phyloP scores from a whole-genome alignment of 2,888 invertebrate species.

The Synergus laeviventris region DNA sequence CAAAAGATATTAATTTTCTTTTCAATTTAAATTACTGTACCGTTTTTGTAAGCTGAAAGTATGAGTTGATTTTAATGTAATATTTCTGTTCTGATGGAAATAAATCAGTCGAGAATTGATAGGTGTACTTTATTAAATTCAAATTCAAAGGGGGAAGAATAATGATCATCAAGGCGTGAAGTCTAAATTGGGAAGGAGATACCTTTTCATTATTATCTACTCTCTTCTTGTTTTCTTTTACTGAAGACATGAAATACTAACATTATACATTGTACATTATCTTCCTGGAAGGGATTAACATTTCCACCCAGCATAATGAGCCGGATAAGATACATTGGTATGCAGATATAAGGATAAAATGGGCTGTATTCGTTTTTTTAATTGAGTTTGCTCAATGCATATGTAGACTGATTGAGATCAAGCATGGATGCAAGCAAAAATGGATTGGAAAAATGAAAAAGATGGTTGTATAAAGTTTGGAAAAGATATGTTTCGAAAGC shows the following conservation, averaged over 20 bases:
- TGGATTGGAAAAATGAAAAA: not conserved
- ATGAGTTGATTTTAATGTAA: not conserved
- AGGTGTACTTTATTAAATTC: conserved; percentile 16
- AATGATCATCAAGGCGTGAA: conserved; percentile 11
- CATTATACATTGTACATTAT: too few species aligned
- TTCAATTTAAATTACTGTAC: not conserved
- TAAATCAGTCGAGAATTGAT: not conserved
- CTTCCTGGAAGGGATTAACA: too few species aligned
- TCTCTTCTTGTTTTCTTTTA: too few species aligned
- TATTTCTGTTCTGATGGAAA: not conserved
- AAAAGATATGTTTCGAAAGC: not conserved
- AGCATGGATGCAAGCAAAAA: not conserved
- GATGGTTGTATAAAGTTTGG: not conserved
- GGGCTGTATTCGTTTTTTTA: not conserved
- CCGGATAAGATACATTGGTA: too few species aligned
- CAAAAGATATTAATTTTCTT: not conserved
- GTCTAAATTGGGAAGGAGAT: conserved; percentile 22
- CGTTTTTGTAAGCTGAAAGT: not conserved
- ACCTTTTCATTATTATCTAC: not conserved
- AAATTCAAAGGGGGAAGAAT: conserved; percentile 21
- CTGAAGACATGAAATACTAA: too few species aligned
- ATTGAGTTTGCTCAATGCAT: not conserved
- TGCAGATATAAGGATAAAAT: not conserved
- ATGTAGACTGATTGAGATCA: not conserved
- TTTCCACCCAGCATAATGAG: too few species aligned